phyloP scores from a whole-genome alignment of 1,140 invertebrate species.

The Cydia strobilella region DNA sequence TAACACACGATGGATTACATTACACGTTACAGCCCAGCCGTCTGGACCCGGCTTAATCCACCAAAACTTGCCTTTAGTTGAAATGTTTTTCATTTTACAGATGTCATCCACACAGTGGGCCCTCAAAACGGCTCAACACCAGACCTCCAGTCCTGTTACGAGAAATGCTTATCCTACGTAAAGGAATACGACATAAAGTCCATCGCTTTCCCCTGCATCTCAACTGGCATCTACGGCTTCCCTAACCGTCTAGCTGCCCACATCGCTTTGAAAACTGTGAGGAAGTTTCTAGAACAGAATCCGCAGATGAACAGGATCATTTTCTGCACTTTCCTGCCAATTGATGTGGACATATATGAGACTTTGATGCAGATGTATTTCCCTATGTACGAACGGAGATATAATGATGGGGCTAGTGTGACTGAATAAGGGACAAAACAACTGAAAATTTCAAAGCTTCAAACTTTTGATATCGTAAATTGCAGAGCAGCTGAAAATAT shows the following conservation, averaged over 20 bases:
- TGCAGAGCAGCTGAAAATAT: no score
- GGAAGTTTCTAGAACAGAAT: slow-evolving; percentile 85
- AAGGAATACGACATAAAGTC: slow-evolving; percentile 83
- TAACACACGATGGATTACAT: no score
- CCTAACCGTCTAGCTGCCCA: slow-evolving; percentile 87
- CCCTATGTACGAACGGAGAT: slow-evolving; percentile 71
- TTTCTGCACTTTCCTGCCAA: slow-evolving; percentile 89
- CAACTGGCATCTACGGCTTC: slow-evolving; percentile 93
- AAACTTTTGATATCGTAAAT: no score
- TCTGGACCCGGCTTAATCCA: no score
- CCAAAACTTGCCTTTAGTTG: no score
- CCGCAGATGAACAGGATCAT: slow-evolving; percentile 87
- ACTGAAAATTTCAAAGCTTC: neutral
- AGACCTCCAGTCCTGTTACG: slow-evolving; percentile 85
- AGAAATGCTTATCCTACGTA: slow-evolving; percentile 83
- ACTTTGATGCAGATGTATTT: slow-evolving; percentile 88
- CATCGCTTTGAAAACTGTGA: slow-evolving; percentile 85
- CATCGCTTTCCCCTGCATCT: slow-evolving; percentile 93
- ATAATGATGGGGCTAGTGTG: slow-evolving; percentile 41
- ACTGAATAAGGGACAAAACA: slow-evolving; percentile 31
- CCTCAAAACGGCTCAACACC: slow-evolving; percentile 86
- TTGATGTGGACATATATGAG: slow-evolving; percentile 88
- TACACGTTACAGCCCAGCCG: no score
- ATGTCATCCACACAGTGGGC: slow-evolving; percentile 92
- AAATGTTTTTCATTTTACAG: slow-evolving; percentile 74